These are phyloP conservation scores for Burhinus bistriatus DNA, from an alignment of 2,113 vertebrate species.

Conservation along the genomic window DNA sequence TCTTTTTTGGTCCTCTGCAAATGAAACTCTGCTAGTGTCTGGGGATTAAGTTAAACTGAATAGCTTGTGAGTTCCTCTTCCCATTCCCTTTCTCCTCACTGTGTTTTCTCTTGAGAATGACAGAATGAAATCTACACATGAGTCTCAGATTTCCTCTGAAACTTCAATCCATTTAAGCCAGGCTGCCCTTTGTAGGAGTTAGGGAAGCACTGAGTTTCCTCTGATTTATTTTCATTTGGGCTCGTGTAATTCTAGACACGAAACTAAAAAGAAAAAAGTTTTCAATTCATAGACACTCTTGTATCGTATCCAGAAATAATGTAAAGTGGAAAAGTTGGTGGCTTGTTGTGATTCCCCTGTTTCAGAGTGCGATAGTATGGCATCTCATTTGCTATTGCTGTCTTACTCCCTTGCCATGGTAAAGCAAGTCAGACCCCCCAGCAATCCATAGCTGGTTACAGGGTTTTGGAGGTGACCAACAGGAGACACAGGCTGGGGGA, in stretches of 20 bases:
- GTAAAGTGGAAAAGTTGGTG: background rate
- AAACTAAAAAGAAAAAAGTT: background rate
- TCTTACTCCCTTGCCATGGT: background rate
- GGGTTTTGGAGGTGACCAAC: background rate
- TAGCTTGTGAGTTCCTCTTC: background rate
- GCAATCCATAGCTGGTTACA: background rate
- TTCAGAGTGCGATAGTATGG: background rate
- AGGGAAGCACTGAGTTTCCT: background rate
- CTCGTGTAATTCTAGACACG: background rate
- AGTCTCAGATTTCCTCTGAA: background rate
- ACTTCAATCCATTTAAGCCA: background rate
- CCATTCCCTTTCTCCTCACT: background rate
- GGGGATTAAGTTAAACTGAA: background rate
- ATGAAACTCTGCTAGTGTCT: background rate
- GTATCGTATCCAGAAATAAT: background rate
- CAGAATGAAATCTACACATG: background rate
- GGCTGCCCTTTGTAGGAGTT: background rate
- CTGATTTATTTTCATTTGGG: background rate
- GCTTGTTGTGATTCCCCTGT: background rate
- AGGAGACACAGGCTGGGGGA: background rate
- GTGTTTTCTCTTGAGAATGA: background rate
- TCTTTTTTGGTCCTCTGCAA: background rate
- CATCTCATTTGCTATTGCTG: background rate
- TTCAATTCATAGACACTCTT: background rate
- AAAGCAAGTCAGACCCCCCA: background rate